These are phyloP conservation scores for Pseudanteris insignis DNA, from an alignment of 2,888 invertebrate genomes.

Conservation along the genomic window DNA sequence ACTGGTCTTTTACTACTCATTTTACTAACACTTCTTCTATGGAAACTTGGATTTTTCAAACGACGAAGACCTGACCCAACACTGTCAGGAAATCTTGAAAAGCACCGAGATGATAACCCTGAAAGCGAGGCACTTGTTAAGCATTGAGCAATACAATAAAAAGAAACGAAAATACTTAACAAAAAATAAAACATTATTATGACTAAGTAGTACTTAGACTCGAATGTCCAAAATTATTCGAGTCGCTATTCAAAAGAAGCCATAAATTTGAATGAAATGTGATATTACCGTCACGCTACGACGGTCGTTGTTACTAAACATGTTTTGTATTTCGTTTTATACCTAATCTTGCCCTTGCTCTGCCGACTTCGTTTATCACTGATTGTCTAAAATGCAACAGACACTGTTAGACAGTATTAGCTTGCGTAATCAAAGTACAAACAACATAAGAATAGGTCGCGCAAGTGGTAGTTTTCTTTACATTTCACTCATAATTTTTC, in stretches of 20 bases:
- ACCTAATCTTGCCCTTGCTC: conserved; percentile 6
- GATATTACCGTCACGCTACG: conserved; percentile 27
- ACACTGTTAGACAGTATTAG: conserved; percentile 29
- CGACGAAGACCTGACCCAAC: conserved; percentile 85
- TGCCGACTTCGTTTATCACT: background rate
- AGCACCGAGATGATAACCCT: conserved; percentile 78
- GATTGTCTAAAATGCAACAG: conserved; percentile 11
- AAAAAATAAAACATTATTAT: conserved; percentile 23
- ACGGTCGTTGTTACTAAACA: conserved; percentile 19
- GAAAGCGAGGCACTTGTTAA: conserved; percentile 65
- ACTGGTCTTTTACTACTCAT: conserved; percentile 85
- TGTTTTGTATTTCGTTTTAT: conserved; percentile 17
- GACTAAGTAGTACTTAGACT: conserved; percentile 37
- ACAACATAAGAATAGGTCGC: conserved; percentile 8
- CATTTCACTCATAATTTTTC: conserved; percentile 31
- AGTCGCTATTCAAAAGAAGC: conserved; percentile 17
- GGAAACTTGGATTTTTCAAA: conserved; percentile 92
- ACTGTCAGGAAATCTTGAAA: conserved; percentile 80
- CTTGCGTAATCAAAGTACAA: conserved; percentile 39
- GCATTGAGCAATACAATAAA: conserved; percentile 48
- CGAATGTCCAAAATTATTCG: conserved; percentile 21
- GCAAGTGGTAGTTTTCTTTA: conserved; percentile 27
- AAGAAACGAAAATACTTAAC: background rate
- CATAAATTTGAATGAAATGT: conserved; percentile 36
- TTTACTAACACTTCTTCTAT: conserved; percentile 80